Evolutionary conservation across 2,888 invertebrate genomes (phyloP), one percentile per base, ranked within the genome.

Genomic region (Drosophila quinaria): DNA sequence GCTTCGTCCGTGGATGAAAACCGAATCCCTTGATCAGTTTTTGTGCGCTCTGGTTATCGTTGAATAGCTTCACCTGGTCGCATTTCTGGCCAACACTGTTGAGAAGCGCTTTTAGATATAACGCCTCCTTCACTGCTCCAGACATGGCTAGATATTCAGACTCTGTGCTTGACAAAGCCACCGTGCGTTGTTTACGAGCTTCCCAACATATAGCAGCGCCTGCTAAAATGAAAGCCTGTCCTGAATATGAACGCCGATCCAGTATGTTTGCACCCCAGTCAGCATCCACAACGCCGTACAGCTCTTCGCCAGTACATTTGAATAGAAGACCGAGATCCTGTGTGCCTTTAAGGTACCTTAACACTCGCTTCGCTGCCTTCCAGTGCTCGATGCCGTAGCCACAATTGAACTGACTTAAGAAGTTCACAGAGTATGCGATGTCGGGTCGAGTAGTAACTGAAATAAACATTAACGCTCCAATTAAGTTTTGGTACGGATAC

Each of bases 231-330:
- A 49, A 33, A 9, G 49, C 33, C 31, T 49, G 49, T 6, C 49
- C 49, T 4, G 49, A 11, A 11, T 49, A 33, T 11, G 49, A 49
- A 4, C 49, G 49, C 49, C 49, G 19, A 13, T 33, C 49, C 10
- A 29, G 15, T 5, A 49, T 17, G 13, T 49, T 49, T 8, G 11
- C 33, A 13, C 49, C 49, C 49, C 33, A 49, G 17, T 49, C 49
- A 17, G 49, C 49, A 17, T 49, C 49, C 9, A 49, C 33, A 17
- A 49, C 33, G n/a, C 17, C 49, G 6, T 49, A 44, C 17, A 44
- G 22, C 11, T 22, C 44, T 17, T 44, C 44, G 17, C 19, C 44
- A 10, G 17, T 44, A 1, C 17, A 2, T 10, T 6, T 19, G 19
- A 17, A 44, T 11, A 44, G 44, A 4, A 44, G 44, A 22, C 44